Conservation (phyloP, 1,140 invertebrate species). For the Rhyacophila brunnea region DNA sequence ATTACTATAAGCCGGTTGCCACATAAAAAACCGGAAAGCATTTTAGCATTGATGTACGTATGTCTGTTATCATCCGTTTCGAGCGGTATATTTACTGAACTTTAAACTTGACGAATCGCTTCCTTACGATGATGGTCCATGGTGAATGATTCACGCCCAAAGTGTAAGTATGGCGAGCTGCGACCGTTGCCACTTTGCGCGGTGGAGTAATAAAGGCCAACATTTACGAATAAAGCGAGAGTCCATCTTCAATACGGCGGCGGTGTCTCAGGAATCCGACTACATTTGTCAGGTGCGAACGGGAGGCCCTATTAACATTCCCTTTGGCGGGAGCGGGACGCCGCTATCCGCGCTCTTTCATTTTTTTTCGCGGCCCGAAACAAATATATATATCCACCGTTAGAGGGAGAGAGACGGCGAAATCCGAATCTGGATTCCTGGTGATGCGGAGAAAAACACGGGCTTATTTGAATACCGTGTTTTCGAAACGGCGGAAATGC, state of each 20-base stretch:
- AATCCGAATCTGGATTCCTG: slow-evolving; percentile 35
- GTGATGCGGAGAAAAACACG: slow-evolving; percentile 34
- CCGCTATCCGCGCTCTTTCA: slow-evolving; percentile 13
- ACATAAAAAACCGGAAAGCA: too few species aligned
- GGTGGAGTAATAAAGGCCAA: too few species aligned
- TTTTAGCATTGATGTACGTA: too few species aligned
- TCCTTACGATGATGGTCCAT: too few species aligned
- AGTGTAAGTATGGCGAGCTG: neutral
- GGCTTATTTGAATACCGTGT: slow-evolving; percentile 34
- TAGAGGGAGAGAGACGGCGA: slow-evolving; percentile 16
- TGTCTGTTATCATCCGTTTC: too few species aligned
- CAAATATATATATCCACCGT: slow-evolving; percentile 6
- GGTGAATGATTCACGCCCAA: neutral
- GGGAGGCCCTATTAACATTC: slow-evolving; percentile 29
- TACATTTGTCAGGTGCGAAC: slow-evolving; percentile 33
- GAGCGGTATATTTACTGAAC: too few species aligned
- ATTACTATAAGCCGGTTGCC: too few species aligned
- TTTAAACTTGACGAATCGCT: too few species aligned
- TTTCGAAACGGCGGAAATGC: slow-evolving; percentile 16
- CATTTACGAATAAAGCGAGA: too few species aligned
- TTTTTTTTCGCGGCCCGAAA: slow-evolving; percentile 27
- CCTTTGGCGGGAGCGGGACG: slow-evolving; percentile 20
- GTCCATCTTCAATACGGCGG: neutral
- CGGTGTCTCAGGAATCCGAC: slow-evolving; percentile 31
- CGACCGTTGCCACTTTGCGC: too few species aligned